Percentiles rank a stretch among this genome's conserved stretches.
Evolutionary conservation across 2,113 vertebrate species (phyloP).

Genomic region (Mellivora capensis): DNA sequence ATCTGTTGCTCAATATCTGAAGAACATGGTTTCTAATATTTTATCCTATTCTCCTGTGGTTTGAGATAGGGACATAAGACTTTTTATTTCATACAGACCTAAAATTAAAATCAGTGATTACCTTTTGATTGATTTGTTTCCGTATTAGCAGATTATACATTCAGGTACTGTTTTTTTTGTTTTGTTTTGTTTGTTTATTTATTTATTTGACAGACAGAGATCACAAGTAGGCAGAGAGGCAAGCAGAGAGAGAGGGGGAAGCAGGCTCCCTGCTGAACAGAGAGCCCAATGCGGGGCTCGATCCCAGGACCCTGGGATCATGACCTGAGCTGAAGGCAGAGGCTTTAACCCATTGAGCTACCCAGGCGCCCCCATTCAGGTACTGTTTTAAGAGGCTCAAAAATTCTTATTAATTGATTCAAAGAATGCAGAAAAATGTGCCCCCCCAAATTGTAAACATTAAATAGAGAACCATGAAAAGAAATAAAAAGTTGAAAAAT

Average conservation of each 20-base stretch:
- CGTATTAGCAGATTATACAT: neutral
- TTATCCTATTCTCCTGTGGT: neutral
- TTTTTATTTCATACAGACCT: neutral
- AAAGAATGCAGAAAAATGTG: neutral
- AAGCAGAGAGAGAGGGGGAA: too few species aligned
- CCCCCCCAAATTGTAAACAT: neutral
- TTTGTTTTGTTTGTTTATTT: too few species aligned
- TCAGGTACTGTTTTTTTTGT: neutral
- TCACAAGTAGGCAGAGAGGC: too few species aligned
- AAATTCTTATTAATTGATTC: neutral
- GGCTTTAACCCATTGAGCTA: too few species aligned
- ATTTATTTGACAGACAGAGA: too few species aligned
- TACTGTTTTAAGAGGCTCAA: neutral
- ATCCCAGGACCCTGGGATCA: too few species aligned
- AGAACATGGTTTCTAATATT: neutral
- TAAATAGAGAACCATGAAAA: neutral
- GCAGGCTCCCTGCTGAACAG: too few species aligned
- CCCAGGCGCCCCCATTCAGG: too few species aligned
- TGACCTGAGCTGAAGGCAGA: too few species aligned
- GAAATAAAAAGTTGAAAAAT: neutral
- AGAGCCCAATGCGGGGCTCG: too few species aligned
- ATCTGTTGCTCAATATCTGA: neutral
- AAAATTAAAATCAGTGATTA: neutral
- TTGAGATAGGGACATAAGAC: neutral
- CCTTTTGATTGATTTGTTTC: neutral